These are phyloP conservation scores for Drosophila picticornis DNA, from an alignment of 2,888 invertebrate species.

Conservation along the genomic window DNA sequence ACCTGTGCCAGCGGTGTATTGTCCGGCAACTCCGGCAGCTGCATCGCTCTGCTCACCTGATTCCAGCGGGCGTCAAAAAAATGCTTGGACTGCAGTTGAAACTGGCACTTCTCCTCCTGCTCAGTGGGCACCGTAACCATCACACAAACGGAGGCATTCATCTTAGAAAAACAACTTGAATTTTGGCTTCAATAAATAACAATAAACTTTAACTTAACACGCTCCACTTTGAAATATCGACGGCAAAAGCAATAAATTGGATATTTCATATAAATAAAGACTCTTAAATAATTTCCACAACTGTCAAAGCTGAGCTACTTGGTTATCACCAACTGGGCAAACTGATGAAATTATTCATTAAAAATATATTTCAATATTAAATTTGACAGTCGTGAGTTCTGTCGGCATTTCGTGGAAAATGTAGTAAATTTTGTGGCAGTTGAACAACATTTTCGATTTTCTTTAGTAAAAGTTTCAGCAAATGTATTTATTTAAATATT, in stretches of 20 bases:
- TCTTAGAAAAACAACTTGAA: conserved; percentile 26
- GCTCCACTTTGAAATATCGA: neutral
- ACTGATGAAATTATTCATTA: neutral
- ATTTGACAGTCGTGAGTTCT: neutral
- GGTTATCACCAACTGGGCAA: neutral
- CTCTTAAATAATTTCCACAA: neutral
- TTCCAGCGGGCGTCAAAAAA: neutral
- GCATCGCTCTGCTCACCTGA: conserved; percentile 3
- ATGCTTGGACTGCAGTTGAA: conserved; percentile 1
- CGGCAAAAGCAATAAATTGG: neutral
- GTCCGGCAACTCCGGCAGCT: conserved; percentile 9
- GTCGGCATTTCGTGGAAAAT: neutral
- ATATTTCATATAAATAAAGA: neutral
- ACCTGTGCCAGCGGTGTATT: conserved; percentile 79
- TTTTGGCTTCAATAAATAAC: conserved; percentile 7
- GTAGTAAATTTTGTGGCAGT: neutral
- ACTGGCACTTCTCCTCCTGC: conserved; percentile 83
- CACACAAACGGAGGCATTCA: conserved; percentile 85
- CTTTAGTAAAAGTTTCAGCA: neutral
- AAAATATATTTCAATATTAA: neutral
- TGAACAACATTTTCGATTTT: neutral
- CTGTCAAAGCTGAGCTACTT: conserved; percentile 4
- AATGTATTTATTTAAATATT: neutral
- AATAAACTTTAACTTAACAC: neutral
- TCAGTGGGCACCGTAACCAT: conserved; percentile 87